Base-by-base conservation (phyloP, 2,113 vertebrate genomes). In the Chamaetylas fuelleborni region DNA sequence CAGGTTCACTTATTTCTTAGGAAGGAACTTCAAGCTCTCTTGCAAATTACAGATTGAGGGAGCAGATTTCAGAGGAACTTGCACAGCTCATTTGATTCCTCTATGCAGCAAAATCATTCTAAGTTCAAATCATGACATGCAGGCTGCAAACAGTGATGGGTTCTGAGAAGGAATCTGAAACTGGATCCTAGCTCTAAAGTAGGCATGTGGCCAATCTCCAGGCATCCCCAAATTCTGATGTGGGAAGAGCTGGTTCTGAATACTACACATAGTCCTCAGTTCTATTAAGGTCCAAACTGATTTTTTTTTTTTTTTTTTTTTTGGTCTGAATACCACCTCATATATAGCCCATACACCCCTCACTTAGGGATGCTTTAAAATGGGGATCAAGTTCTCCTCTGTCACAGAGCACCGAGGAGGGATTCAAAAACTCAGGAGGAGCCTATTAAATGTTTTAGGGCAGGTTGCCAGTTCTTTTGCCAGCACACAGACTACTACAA, bases 401-500 rank as follows among this genome's bases (percentile, higher is more conserved):
- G 69, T 79, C 92, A 73, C 87, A 58, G 50, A 92, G 60, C 76
- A 56, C 66, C 48, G 45, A 81, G 42, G 29, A 95, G 50, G 29
- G 62, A 88, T 92, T 82, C 56, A 79, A 95, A 89, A 89, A 80
- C 86, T 87, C 86, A 95, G 88, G 90, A 97, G 92, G 86, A 95
- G 93, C 50, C 81, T 81, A 74, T 88, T 90, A 95, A 91, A 78
- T 69, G 73, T 84, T 93, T 94, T 17, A 95, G 76, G 95, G 93
- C 90, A 88, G 81, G 73, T 89, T 94, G 96, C 92, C 91, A 85
- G 60, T 84, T 94, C 92, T 82, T 95, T 92, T 96, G 95, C 96
- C 91, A 97, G 92, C 78, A 81, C 89, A 89, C 90, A 96, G 87
- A 80, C 95, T 96, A 64, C 95, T 96, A 80, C 96, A 95, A 78